phyloP scores from a whole-genome alignment of 1,140 invertebrate genomes.

The Thaumetopoea pityocampa region DNA sequence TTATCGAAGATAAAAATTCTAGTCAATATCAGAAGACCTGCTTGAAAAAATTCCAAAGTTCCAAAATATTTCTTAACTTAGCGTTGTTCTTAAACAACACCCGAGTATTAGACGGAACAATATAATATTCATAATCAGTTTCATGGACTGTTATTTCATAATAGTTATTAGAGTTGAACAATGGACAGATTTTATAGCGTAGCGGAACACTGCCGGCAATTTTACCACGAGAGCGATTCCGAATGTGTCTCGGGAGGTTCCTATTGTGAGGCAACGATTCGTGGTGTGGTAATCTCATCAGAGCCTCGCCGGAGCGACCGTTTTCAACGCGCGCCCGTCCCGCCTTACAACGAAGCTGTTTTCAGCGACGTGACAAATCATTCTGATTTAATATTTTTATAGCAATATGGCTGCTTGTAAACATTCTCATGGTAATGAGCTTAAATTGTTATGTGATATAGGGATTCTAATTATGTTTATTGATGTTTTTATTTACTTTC shows the following conservation, averaged over 20 bases:
- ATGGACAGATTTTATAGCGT: slow-evolving; percentile 62
- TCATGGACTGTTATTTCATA: slow-evolving; percentile 65
- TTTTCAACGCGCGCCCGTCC: slow-evolving; percentile 24
- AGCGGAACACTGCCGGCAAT: slow-evolving; percentile 66
- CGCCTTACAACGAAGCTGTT: slow-evolving; percentile 32
- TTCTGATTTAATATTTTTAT: slow-evolving; percentile 66
- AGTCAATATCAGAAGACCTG: too few species aligned
- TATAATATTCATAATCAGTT: slow-evolving; percentile 37
- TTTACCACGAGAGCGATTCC: slow-evolving; percentile 61
- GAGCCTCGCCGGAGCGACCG: too few species aligned
- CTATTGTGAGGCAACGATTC: slow-evolving; percentile 51
- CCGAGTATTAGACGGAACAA: slow-evolving; percentile 1
- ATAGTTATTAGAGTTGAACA: slow-evolving; percentile 72
- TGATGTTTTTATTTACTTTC: slow-evolving; percentile 1
- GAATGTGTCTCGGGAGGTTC: slow-evolving; percentile 44
- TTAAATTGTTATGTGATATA: slow-evolving; percentile 35
- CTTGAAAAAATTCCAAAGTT: too few species aligned
- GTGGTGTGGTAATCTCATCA: slow-evolving; percentile 69
- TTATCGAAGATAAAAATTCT: too few species aligned
- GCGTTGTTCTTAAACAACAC: slow-evolving; percentile 3
- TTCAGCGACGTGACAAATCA: slow-evolving; percentile 69
- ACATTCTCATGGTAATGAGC: slow-evolving; percentile 50
- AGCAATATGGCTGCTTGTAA: slow-evolving; percentile 37
- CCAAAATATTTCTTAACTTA: not conserved
- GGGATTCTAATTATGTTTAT: slow-evolving; percentile 1